Evolutionary conservation across 1,140 invertebrate species (phyloP), one percentile per base, ranked within the genome.

Genomic region (Rhysida immarginata): DNA sequence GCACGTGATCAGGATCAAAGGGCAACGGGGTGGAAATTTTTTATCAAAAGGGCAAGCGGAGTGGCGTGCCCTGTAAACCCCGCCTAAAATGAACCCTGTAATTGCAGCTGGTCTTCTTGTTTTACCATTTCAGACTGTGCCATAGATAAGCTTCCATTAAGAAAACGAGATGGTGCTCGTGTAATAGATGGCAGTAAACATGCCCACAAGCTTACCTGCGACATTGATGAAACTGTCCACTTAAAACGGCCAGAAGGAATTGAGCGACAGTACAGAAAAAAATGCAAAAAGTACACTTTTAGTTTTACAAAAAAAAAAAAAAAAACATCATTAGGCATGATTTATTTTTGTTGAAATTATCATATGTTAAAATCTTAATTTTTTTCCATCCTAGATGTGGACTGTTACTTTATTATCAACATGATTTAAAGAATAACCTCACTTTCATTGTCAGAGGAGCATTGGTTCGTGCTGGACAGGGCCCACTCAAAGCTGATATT

Each of bases 141-240:
- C 0, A 74, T 96, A 50, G 90, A 96, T 65, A 89, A 90, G 69
- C 74, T 99, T 54, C 96, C 96, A 2, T 63, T 98, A 49, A 72
- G 96, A 43, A 84, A 85, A 66, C 74, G 81, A 57, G 96, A 99
- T 73, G 84, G 86, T 53, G 87, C 96, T 0, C 73, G 95, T 64
- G 92, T 99, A 2, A 87, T 99, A 45, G 95, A 99, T 74, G 85
- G 87, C 1, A 82, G 81, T 11, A 89, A 92, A 71, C 92, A 96
- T 72, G 93, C 92, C 2, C 91, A 97, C 65, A 98, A 96, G 77
- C 81, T 97, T 24, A 95, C 88, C 0, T 85, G 79, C 66, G 84
- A 95, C 65, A 77, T 80, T 27, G 90, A 93, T 64, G 90, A 96
- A 69, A 83, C 82, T 23, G 79, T 93, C 18, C 86, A 90, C 68